A percentile compares a stretch with the other conserved stretches of the same genome.
phyloP scores from a whole-genome alignment of 2,888 invertebrate genomes.

The Cremastobaeus sp. region DNA sequence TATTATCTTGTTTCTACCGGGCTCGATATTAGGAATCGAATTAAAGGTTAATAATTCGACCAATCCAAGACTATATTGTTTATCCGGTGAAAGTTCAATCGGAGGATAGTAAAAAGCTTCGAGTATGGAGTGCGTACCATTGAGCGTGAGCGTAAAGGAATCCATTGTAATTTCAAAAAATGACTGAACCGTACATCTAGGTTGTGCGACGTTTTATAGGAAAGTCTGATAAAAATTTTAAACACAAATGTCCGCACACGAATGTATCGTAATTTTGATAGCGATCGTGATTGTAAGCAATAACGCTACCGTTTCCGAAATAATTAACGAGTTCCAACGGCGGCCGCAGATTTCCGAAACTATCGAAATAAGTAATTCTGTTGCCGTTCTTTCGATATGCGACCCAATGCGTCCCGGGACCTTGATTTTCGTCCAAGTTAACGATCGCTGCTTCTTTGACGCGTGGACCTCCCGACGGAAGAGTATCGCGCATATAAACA shows the following conservation, averaged over 20 bases:
- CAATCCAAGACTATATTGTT: constrained; percentile 61
- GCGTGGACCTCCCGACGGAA: constrained; percentile 42
- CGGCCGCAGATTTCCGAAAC: too few relatives aligned
- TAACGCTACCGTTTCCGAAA: constrained; percentile 8
- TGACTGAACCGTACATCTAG: not conserved
- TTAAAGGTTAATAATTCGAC: constrained; percentile 23
- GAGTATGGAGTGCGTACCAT: not conserved
- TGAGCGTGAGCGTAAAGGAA: constrained; percentile 10
- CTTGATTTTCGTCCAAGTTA: constrained; percentile 39
- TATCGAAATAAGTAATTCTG: not conserved
- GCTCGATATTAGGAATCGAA: constrained; percentile 71
- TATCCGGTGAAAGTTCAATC: constrained; percentile 53
- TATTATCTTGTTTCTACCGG: constrained; percentile 68
- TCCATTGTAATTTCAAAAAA: not conserved
- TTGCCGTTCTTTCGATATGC: constrained; percentile 1
- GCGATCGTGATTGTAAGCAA: not conserved
- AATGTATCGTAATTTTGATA: constrained; percentile 3
- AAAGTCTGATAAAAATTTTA: constrained; percentile 19
- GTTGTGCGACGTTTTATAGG: constrained; percentile 4
- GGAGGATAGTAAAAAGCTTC: constrained; percentile 21
- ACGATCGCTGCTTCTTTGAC: constrained; percentile 27
- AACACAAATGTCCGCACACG: constrained; percentile 22
- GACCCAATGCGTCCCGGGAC: constrained; percentile 69
- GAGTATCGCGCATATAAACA: constrained; percentile 67
- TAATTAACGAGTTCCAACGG: constrained; percentile 11